phyloP scores from a whole-genome alignment of 2,797 vertebrate species.

The Rhinichthys osculus region DNA sequence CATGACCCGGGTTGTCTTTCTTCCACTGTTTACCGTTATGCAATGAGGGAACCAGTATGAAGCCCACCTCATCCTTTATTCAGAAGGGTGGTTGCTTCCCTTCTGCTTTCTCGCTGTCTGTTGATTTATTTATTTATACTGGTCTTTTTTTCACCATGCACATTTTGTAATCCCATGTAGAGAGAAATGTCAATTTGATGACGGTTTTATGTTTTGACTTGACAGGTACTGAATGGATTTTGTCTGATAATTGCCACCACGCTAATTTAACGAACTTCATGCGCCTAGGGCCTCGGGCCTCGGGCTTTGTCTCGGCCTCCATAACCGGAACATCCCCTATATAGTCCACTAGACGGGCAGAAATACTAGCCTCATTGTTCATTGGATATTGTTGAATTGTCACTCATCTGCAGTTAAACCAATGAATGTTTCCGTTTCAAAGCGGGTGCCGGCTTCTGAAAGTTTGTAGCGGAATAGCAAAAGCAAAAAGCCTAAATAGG shows the following conservation, averaged over 20 bases:
- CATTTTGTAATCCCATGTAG: neutral
- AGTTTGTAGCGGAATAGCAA: too few species aligned
- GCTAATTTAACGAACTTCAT: neutral
- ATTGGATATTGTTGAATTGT: too few species aligned
- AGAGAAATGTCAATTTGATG: neutral
- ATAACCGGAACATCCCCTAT: too few species aligned
- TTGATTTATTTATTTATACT: slow-evolving; percentile 22
- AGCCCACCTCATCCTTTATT: slow-evolving; percentile 60
- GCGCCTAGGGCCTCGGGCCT: too few species aligned
- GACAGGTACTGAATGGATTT: neutral
- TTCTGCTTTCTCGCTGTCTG: slow-evolving; percentile 29
- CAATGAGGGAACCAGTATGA: slow-evolving; percentile 32
- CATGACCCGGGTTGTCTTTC: slow-evolving; percentile 5
- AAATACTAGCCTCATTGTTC: too few species aligned
- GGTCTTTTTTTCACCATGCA: neutral
- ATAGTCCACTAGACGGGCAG: too few species aligned
- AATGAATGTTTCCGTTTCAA: too few species aligned
- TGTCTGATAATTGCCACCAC: neutral
- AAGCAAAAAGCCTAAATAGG: too few species aligned
- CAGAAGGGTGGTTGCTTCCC: slow-evolving; percentile 41
- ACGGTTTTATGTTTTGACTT: neutral
- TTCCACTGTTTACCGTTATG: slow-evolving; percentile 40
- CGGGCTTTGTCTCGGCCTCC: too few species aligned
- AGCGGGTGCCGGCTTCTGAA: too few species aligned
- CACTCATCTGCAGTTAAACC: too few species aligned